Percentiles rank a stretch among this genome's conserved stretches.
Conservation (phyloP, 1,140 invertebrate species). For the Cyclina sinensis region DNA sequence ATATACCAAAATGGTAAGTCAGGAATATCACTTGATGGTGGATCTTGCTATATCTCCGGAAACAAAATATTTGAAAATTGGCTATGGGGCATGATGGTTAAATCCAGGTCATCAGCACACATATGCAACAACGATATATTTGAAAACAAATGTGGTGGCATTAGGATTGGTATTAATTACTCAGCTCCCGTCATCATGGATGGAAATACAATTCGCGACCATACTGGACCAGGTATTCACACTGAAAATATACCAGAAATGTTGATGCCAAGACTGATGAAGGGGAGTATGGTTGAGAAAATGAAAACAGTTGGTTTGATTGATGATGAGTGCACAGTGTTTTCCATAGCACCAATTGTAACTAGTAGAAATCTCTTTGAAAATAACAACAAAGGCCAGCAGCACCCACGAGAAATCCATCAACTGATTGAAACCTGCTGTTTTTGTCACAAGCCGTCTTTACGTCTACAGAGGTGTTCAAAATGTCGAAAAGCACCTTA, state of each 20-base stretch:
- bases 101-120: conserved; percentile 16
- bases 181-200: conserved; percentile 46
- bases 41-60: not conserved
- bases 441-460: no score
- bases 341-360: not conserved
- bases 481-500: conserved; percentile 53
- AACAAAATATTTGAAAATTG: conserved; percentile 41
- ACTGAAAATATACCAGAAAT: not conserved
- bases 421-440: no score
- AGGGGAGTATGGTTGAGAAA: not conserved
- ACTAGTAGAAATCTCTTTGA: not conserved
- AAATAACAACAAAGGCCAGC: conserved; percentile 3
- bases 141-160: conserved; percentile 66
- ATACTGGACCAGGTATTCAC: conserved; percentile 34
- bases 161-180: conserved; percentile 51
- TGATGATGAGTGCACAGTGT: conserved; percentile 4
- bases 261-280: not conserved
- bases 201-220: conserved; percentile 61
- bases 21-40: conserved; percentile 17
- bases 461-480: not conserved
- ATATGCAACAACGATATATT: conserved; percentile 63
- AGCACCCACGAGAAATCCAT: not conserved
- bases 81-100: conserved; percentile 44
- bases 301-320: not conserved
- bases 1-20: conserved; percentile 12